These are phyloP conservation scores for Isaurus tuberculatus DNA, from an alignment of 92 coral and sea anemone genomes.

Conservation along the genomic window DNA sequence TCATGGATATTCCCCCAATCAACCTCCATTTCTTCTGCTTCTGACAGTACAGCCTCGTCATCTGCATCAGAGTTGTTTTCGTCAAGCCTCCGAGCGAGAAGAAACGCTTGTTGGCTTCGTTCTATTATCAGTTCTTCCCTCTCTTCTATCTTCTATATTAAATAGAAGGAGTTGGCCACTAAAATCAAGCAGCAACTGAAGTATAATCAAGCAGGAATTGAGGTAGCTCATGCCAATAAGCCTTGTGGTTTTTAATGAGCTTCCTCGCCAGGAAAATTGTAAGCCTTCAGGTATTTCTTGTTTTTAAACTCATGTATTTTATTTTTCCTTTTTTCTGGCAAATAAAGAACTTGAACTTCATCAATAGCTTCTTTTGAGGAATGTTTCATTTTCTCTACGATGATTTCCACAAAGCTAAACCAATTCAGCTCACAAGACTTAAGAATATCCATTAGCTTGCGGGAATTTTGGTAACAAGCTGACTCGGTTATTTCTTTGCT, in stretches of 20 bases:
- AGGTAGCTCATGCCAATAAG: too few relatives aligned
- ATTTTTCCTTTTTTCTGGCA: too few relatives aligned
- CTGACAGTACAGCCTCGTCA: slow-evolving; percentile 38
- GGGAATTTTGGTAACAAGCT: slow-evolving; percentile 41
- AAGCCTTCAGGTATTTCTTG: too few relatives aligned
- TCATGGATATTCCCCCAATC: slow-evolving; percentile 42
- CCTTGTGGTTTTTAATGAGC: too few relatives aligned
- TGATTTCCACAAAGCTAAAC: slow-evolving; percentile 54
- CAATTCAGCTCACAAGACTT: slow-evolving; percentile 49
- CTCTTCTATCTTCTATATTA: slow-evolving; percentile 43
- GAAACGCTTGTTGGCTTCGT: slow-evolving; percentile 69
- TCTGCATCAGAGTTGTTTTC: slow-evolving; percentile 9
- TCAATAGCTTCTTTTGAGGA: slow-evolving; percentile 48
- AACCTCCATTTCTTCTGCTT: slow-evolving; percentile 55
- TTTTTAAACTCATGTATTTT: too few relatives aligned
- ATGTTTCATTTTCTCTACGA: slow-evolving; percentile 32
- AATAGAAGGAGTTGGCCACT: slow-evolving; percentile 60
- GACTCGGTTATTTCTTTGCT: slow-evolving; percentile 49
- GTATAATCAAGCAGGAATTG: too few relatives aligned
- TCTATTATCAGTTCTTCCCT: slow-evolving; percentile 54
- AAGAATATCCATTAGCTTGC: slow-evolving; percentile 48
- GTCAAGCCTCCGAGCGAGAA: slow-evolving; percentile 45
- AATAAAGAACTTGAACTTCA: too few relatives aligned
- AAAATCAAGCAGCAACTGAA: slow-evolving; percentile 64
- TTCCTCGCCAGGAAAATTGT: too few relatives aligned